Conservation (phyloP, 1,140 invertebrate species). For the Araneus ventricosus region DNA sequence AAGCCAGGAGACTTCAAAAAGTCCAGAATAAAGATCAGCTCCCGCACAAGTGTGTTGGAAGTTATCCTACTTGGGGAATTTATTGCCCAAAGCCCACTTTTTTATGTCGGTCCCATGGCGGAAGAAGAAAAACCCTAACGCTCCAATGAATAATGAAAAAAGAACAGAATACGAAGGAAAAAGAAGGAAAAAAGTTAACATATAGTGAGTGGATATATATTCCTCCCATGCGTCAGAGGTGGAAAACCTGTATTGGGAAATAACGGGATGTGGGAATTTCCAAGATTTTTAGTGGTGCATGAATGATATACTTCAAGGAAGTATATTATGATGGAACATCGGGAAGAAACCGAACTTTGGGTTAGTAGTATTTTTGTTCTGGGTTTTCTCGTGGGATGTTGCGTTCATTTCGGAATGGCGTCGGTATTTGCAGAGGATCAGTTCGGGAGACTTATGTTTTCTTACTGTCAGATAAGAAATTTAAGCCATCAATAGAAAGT, state of each 20-base stretch:
- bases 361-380: conserved; percentile 17
- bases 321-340: conserved; percentile 35
- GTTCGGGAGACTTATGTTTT: conserved; percentile 6
- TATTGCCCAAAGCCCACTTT: conserved; percentile 63
- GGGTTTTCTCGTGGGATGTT: conserved; percentile 1
- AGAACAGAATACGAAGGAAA: conserved; percentile 19
- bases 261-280: conserved; percentile 51
- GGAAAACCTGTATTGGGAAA: conserved; percentile 55
- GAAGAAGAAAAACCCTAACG: conserved; percentile 55
- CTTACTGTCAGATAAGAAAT: background rate
- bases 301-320: conserved; percentile 39
- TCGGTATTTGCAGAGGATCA: conserved; percentile 16
- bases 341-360: background rate
- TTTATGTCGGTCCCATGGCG: conserved; percentile 56
- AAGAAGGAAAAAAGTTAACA: conserved; percentile 51
- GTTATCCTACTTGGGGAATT: conserved; percentile 65
- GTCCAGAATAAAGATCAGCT: conserved; percentile 61
- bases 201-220: conserved; percentile 67
- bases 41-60: conserved; percentile 58
- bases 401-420: conserved; percentile 43
- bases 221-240: conserved; percentile 37
- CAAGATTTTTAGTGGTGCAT: conserved; percentile 53
- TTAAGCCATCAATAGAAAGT: background rate
- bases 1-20: background rate
- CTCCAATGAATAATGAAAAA: conserved; percentile 67